phyloP scores from a whole-genome alignment of 2,797 vertebrate genomes.

The Sebastes iracundus region DNA sequence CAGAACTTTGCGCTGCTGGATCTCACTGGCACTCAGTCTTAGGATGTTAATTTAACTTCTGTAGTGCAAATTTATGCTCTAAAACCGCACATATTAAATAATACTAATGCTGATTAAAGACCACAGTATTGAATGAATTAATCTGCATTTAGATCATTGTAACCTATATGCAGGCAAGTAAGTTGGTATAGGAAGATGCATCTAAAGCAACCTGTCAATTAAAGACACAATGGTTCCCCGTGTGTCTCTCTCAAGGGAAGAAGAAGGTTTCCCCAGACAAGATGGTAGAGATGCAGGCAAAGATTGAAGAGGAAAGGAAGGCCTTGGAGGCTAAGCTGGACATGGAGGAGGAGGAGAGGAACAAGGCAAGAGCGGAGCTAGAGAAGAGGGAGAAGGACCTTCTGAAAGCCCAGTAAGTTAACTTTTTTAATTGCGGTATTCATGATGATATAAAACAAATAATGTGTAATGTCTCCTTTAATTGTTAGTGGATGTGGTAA shows the following conservation, averaged over 20 bases:
- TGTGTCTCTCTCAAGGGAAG: conserved; percentile 82
- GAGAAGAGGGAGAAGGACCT: conserved; percentile 98
- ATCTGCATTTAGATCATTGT: conserved; percentile 5
- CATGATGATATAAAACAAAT: background rate
- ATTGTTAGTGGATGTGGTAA: background rate
- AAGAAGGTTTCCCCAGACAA: conserved; percentile 99
- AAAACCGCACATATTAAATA: conserved; percentile 24
- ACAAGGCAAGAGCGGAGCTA: conserved; percentile 96
- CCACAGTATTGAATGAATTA: background rate
- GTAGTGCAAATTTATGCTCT: background rate
- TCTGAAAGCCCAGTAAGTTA: conserved; percentile 96
- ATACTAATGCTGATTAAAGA: conserved; percentile 23
- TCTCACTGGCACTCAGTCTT: background rate
- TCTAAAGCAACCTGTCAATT: background rate
- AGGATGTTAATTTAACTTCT: background rate
- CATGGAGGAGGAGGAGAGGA: conserved; percentile 99
- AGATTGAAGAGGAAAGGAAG: conserved; percentile 97
- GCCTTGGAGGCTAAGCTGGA: conserved; percentile 97
- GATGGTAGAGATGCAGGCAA: conserved; percentile 99
- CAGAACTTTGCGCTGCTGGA: background rate
- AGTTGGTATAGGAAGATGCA: background rate
- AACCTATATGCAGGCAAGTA: background rate
- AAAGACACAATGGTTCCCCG: background rate
- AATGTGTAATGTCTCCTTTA: background rate
- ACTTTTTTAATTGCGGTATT: background rate